Base-by-base conservation (phyloP, 2,113 vertebrate genomes). In the Callipepla squamata region DNA sequence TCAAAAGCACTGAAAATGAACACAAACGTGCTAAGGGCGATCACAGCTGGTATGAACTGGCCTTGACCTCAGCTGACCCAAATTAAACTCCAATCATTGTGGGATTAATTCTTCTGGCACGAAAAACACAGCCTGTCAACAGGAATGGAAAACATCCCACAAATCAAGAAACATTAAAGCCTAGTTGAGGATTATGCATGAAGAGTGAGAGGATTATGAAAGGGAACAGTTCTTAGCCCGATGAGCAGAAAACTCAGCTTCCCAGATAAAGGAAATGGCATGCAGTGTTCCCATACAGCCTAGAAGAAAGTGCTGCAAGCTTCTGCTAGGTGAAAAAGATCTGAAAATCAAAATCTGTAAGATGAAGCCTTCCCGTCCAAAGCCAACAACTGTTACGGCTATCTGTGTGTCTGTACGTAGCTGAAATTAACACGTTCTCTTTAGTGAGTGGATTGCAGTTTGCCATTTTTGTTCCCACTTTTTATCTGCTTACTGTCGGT, bases 221-320 rank as follows among this genome's bases (percentile, higher is more conserved):
- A 78, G 85, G 50, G 80, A 94, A 84, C 16, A 45, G 87, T 81
- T 96, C 85, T 93, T 70, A 93, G 95, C 47, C 86, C 92, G 89
- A 82, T 38, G 67, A 96, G 89, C 82, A 88, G 85, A 40, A 85
- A 95, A 93, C 47, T 69, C 68, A 51, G 80, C 83, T 90, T 94
- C 82, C 47, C 23, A 73, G 93, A 38, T 87, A 95, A 93, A 91
- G 86, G 86, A 95, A 74, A 92, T 51, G 85, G 85, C 62, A 94
- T 90, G 76, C 75, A 84, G 92, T 69, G 63, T 83, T 92, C 77
- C 57, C 32, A 58, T 89, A 80, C 62, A 92, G 81, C 77, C 73
- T 87, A 84, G 87, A 87, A 79, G 62, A 92, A 96, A 85, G 67
- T 83, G 77, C 63, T 92, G 90, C 82, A 93, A 97, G 94, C 84